Base-by-base conservation (phyloP, 2,888 invertebrate species). In the Anagyrus pseudococci region DNA sequence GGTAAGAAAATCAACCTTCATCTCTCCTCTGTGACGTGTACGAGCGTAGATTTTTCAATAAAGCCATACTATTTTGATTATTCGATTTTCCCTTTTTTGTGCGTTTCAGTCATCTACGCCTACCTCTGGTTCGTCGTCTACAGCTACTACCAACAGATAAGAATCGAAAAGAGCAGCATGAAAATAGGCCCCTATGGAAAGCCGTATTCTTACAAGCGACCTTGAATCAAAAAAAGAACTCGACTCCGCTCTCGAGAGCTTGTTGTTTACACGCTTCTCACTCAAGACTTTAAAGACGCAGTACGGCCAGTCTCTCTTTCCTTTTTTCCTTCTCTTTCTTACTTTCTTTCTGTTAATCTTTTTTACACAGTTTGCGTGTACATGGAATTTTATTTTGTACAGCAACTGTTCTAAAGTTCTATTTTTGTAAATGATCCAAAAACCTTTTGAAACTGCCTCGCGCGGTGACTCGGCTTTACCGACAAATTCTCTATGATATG, bases 71-170 rank as follows among this genome's bases (percentile, higher is more conserved):
- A 8, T 4, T 17, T 41, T 41, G 19, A 44, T 20, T 17, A 13
- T 44, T 8, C 19, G 19, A 17, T 23, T 40, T 40, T 40, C 23
- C 19, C n/a, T 7, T 50, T 26, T 1, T 15, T 8, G n/a, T n/a
- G n/a, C 20, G 68, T 88, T 87, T 48, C 85, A 93, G 93, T 87
- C 70, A 82, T 92, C 33, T 90, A 90, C 81, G 83, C 89, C 58
- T 94, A 92, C 82, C 85, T 92, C 78, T 93, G 93, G 93, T 85
- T 88, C 71, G 92, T 93, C 55, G 91, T 92, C 54, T 93, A 89
- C 85, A 93, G 92, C 75, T 91, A 90, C 80, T 93, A 91, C 80
- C 85, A 89, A 70, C 85, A 89, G 69, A 84, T 90, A 43, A 84
- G 85, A 69, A 69, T 71, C n/a, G 77, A 79, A 53, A 78, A 80